Conservation (phyloP, 2,113 vertebrate genomes). For the Urocynchramus pylzowi region DNA sequence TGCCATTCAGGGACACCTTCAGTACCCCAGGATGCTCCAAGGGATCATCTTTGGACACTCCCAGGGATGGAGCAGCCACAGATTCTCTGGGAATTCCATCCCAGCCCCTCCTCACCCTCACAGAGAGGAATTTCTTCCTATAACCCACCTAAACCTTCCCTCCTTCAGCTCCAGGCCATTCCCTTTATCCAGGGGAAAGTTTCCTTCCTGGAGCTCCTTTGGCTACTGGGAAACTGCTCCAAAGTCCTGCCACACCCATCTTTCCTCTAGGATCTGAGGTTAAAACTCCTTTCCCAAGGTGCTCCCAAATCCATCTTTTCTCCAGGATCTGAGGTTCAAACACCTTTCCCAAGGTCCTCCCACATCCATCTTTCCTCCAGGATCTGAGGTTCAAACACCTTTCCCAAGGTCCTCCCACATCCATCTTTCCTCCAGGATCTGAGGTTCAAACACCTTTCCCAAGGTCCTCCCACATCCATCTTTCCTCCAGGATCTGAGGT, state of each 20-base stretch:
- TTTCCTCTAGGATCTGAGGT: too few species aligned
- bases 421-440: too few species aligned
- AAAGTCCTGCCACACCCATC: background rate
- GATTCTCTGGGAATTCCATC: background rate
- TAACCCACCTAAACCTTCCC: background rate
- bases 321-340: background rate
- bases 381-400: background rate
- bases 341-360: background rate
- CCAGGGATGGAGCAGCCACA: background rate
- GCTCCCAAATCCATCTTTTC: too few species aligned
- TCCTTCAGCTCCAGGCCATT: background rate
- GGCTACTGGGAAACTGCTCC: background rate
- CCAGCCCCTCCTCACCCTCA: background rate
- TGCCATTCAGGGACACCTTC: background rate
- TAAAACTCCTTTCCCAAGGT: too few species aligned
- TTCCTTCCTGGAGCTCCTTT: background rate
- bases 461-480: background rate
- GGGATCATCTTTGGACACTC: background rate
- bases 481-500: too few species aligned
- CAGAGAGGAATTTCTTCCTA: background rate
- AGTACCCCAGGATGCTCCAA: accelerated
- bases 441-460: background rate
- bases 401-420: background rate
- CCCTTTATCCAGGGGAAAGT: background rate
- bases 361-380: background rate